Percentiles rank a stretch among this genome's conserved stretches.
Conservation (phyloP, 2,113 vertebrate species). For the Otolemur garnettii region DNA sequence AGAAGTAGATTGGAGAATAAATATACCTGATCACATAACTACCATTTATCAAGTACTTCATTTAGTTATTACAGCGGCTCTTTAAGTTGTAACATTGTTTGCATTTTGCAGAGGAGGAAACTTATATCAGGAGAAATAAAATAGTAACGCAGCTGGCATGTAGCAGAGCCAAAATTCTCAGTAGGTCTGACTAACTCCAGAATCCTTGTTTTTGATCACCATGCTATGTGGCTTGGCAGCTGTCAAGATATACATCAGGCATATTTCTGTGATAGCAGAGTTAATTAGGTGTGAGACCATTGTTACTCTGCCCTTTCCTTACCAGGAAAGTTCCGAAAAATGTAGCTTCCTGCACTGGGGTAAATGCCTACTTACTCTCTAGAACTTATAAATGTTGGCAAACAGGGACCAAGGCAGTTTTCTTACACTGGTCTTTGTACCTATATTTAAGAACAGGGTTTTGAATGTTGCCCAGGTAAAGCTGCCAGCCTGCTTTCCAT, state of each 20-base stretch:
- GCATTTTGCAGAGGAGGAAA: slow-evolving; percentile 4
- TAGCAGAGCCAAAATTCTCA: neutral
- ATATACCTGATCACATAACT: neutral
- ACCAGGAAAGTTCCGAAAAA: slow-evolving; percentile 5
- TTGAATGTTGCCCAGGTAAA: neutral
- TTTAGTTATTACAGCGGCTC: neutral
- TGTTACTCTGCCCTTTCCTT: neutral
- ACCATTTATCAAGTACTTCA: neutral
- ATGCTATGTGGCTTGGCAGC: neutral
- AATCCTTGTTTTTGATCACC: neutral
- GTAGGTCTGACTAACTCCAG: neutral
- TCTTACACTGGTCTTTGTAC: neutral
- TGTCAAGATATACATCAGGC: neutral
- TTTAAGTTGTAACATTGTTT: neutral
- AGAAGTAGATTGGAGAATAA: neutral
- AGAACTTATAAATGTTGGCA: neutral
- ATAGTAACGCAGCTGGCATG: neutral
- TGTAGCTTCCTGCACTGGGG: neutral
- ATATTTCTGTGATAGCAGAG: neutral
- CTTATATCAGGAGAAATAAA: neutral
- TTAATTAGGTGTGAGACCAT: neutral
- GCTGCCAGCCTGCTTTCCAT: neutral
- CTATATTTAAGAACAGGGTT: neutral
- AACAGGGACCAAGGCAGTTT: neutral
- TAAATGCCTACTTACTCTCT: neutral